phyloP scores from a whole-genome alignment of 2,113 vertebrate species.

The Nothoprocta pentlandii region DNA sequence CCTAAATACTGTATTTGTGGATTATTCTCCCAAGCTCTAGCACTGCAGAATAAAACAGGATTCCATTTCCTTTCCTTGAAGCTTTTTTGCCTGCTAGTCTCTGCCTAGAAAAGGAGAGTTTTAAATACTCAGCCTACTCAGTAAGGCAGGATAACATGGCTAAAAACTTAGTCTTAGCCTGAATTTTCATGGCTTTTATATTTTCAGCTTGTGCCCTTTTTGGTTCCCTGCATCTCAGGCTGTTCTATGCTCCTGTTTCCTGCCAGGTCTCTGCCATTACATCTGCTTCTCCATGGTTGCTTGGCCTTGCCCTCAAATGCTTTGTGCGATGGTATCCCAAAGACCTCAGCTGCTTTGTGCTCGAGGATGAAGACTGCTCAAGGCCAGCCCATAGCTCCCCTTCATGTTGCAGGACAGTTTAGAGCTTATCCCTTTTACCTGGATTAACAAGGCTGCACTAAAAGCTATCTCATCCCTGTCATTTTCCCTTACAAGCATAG shows the following conservation, averaged over 20 bases:
- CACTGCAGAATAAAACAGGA: neutral
- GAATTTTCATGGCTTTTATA: neutral
- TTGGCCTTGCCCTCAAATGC: neutral
- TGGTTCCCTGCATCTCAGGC: neutral
- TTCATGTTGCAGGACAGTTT: neutral
- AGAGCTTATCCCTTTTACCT: neutral
- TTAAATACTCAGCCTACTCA: neutral
- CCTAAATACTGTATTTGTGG: neutral
- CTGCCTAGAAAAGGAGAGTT: neutral
- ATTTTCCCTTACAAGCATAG: neutral
- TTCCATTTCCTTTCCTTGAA: neutral
- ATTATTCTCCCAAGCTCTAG: neutral
- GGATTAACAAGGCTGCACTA: neutral
- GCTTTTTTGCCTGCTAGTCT: neutral
- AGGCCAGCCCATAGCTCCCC: neutral
- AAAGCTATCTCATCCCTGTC: neutral
- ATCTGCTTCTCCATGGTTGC: neutral
- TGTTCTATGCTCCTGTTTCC: neutral
- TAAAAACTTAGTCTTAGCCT: neutral
- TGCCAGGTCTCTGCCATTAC: neutral
- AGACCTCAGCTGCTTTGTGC: neutral
- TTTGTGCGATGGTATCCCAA: neutral
- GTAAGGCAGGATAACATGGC: neutral
- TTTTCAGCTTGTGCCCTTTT: neutral
- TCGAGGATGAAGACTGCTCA: rapidly evolving